Percentiles rank a stretch among this genome's conserved stretches.
phyloP scores from a whole-genome alignment of 1,140 invertebrate species.

The Monomorium pharaonis region DNA sequence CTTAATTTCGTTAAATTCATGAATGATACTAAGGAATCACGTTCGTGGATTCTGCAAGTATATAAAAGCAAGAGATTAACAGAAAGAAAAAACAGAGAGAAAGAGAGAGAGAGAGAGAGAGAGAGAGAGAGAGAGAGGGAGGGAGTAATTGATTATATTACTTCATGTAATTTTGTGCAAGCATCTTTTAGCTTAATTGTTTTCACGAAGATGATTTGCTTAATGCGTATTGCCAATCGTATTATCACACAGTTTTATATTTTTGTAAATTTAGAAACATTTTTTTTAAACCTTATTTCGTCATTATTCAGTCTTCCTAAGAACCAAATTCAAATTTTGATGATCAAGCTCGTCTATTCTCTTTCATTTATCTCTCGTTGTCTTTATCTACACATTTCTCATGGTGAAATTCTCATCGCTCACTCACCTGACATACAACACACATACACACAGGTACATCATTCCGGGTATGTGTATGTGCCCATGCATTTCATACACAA shows the following conservation, averaged over 20 bases:
- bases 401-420: slow-evolving; percentile 62
- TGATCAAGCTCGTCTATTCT: background rate
- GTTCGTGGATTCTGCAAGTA: slow-evolving; percentile 11
- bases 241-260: too few relatives aligned
- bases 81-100: background rate
- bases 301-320: background rate
- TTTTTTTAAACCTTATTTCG: background rate
- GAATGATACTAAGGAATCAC: background rate
- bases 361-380: slow-evolving; percentile 29
- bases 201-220: too few relatives aligned
- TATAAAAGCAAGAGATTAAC: slow-evolving; percentile 40
- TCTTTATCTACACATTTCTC: slow-evolving; percentile 30
- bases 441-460: background rate
- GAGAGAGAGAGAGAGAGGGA: background rate
- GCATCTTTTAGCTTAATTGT: too few relatives aligned
- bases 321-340: slow-evolving; percentile 19
- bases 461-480: background rate
- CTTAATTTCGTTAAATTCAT: slow-evolving; percentile 40
- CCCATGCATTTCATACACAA: background rate
- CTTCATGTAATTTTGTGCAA: background rate
- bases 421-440: slow-evolving; percentile 6
- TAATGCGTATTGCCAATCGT: too few relatives aligned
- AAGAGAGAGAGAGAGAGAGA: background rate
- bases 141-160: background rate
- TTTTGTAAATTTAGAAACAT: too few relatives aligned